Evolutionary conservation across 2,888 invertebrate species (phyloP).

Genomic region (Colletes collaris): DNA sequence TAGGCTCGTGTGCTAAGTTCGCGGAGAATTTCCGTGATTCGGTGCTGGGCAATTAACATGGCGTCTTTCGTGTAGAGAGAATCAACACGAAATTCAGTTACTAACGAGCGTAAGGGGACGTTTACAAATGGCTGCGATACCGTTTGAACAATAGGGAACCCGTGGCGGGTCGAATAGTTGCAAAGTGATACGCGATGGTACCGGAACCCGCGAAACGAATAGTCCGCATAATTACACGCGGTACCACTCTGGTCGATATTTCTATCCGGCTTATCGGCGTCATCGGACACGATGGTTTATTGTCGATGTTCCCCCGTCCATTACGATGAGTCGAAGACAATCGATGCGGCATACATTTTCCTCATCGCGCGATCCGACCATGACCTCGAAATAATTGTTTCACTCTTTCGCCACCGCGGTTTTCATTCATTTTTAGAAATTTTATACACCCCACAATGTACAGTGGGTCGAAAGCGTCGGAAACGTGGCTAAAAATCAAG

Average conservation of each 20-base stretch:
- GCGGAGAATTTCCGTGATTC: conserved; percentile 16
- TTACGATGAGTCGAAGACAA: conserved; percentile 37
- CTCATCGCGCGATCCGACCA: conserved; percentile 40
- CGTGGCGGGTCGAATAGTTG: conserved; percentile 30
- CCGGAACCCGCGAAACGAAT: conserved; percentile 52
- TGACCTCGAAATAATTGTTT: conserved; percentile 59
- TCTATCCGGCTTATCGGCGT: conserved; percentile 58
- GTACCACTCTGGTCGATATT: conserved; percentile 60
- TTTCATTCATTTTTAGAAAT: too few species aligned
- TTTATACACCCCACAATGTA: too few species aligned
- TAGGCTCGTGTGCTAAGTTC: conserved; percentile 4
- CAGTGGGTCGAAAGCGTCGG: too few species aligned
- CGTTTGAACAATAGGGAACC: conserved; percentile 16
- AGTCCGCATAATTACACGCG: conserved; percentile 63
- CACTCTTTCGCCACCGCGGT: conserved; percentile 16
- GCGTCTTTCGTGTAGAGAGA: conserved; percentile 1
- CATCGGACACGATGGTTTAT: conserved; percentile 55
- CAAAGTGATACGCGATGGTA: conserved; percentile 68
- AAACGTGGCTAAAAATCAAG: too few species aligned
- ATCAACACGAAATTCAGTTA: conserved; percentile 28
- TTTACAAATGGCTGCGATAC: conserved; percentile 29
- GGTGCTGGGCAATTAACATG: conserved; percentile 25
- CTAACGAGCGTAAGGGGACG: conserved; percentile 17
- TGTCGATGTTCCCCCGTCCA: conserved; percentile 24
- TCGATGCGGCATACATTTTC: conserved; percentile 51